Evolutionary conservation across 2,797 vertebrate genomes (phyloP).

Genomic region (Eleutherodactylus coqui): DNA sequence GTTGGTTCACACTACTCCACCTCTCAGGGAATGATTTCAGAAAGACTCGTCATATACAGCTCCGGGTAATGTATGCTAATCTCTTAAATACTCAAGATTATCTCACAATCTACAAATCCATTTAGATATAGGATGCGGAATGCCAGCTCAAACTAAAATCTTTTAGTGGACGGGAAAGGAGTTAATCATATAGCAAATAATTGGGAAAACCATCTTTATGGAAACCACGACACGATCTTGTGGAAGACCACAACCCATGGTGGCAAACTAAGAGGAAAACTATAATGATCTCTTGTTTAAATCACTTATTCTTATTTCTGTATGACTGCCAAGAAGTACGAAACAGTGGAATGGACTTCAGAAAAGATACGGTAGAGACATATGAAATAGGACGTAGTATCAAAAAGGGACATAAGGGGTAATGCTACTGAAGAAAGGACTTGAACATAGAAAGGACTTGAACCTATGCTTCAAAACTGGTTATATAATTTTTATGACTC

Average conservation of each 20-base stretch:
- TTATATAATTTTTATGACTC: no score
- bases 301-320: not conserved
- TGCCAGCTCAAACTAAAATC: not conserved
- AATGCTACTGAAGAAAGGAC: no score
- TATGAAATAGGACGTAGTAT: not conserved
- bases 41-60: not conserved
- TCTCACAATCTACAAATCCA: constrained; percentile 28
- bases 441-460: no score
- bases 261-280: not conserved
- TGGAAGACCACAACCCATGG: constrained; percentile 10
- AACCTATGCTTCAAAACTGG: no score
- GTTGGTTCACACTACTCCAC: not conserved
- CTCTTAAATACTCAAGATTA: constrained; percentile 36
- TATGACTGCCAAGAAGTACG: not conserved
- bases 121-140: constrained; percentile 9
- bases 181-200: not conserved
- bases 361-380: not conserved
- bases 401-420: not conserved
- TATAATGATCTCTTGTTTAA: not conserved
- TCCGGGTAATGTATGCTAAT: constrained; percentile 35
- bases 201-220: not conserved
- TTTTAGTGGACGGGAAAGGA: not conserved
- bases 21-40: not conserved
- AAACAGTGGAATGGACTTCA: not conserved
- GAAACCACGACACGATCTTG: not conserved